phyloP scores from a whole-genome alignment of 2,797 vertebrate species.

The Ceryle rudis region DNA sequence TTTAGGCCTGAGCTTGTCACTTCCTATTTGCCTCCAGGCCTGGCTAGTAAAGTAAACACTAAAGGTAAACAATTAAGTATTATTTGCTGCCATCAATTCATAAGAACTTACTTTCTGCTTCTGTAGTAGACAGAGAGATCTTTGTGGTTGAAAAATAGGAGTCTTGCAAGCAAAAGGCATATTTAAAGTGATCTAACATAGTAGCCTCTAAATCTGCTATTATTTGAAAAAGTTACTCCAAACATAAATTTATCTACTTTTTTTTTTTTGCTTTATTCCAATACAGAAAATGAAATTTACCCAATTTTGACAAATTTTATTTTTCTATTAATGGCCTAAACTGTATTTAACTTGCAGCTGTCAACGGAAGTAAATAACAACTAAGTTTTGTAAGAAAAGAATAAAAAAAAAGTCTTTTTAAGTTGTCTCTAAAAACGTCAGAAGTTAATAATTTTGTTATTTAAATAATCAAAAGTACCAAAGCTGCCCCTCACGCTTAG shows the following conservation, averaged over 20 bases:
- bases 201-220: background rate
- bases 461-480: background rate
- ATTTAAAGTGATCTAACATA: background rate
- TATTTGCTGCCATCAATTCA: background rate
- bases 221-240: background rate
- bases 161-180: background rate
- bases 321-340: background rate
- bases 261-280: background rate
- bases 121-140: background rate
- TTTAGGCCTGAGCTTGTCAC: constrained; percentile 77
- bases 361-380: background rate
- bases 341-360: background rate
- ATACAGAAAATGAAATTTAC: background rate
- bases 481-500: background rate
- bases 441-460: background rate
- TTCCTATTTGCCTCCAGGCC: constrained; percentile 75
- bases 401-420: background rate
- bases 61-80: constrained; percentile 72
- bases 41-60: constrained; percentile 77
- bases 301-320: background rate
- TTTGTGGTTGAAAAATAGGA: background rate
- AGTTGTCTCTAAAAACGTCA: background rate
- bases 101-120: background rate
- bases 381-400: background rate
- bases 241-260: background rate